Evolutionary conservation across 2,888 invertebrate species (phyloP), one percentile per base, ranked within the genome.

Genomic region (Scrobipalpa costella): DNA sequence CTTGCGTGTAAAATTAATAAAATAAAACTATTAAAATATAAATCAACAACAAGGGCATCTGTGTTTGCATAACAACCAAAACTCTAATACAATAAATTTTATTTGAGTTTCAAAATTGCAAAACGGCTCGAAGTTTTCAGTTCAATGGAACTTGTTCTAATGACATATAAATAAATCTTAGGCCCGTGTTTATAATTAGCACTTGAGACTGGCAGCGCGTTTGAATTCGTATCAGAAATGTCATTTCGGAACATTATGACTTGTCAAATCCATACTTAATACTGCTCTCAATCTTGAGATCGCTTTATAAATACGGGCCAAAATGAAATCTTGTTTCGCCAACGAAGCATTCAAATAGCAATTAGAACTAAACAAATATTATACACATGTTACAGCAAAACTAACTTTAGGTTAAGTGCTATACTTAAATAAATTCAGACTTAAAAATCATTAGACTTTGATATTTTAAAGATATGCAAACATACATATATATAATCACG

Each of bases 21-120:
- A 1, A 44, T 44, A 44, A 44, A 44, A 15, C n/a, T 44, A 44
- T 44, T 44, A 44, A 44, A 44, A n/a, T 5, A 44, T n/a, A 44
- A 44, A 44, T 15, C 44, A 44, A 44, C n/a, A 44, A n/a, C 44
- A 44, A 44, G n/a, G 5, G 7, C 44, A 44, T n/a, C 44, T 40
- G 40, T 44, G 44, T 44, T 44, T 15, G 5, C 15, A 5, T 44
- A n/a, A 44, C 44, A 44, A 44, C 68, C 19, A 21, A 52, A 21
- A 21, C 68, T 61, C 13, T 15, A 49, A 11, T 68, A 44, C 44
- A 44, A 44, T 61, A 66, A 65, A 47, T 65, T 67, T 67, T 66
- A 47, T 65, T 67, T 66, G 57, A 21, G 61, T 27, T 62, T 47
- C 44, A 15, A 50, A 19, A 15, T 44, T 44, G 15, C 15, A 44